phyloP scores from a whole-genome alignment of 2,888 invertebrate species.

The Amblyjoppa fuscipennis region DNA sequence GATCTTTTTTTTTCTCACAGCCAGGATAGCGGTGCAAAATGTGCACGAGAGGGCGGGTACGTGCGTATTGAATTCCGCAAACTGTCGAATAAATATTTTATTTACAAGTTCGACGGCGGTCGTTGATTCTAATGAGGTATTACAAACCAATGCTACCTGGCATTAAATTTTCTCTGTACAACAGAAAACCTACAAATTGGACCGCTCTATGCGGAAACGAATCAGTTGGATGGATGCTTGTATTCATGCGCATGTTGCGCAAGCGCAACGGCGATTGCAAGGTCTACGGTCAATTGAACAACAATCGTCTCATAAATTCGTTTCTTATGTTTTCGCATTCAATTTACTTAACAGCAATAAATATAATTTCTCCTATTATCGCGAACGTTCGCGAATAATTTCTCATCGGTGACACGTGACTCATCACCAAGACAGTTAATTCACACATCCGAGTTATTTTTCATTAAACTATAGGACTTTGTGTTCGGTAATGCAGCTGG shows the following conservation, averaged over 20 bases:
- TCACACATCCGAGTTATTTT: constrained; percentile 15
- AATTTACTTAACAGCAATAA: constrained; percentile 35
- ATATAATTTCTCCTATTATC: constrained; percentile 50
- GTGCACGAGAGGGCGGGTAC: not conserved
- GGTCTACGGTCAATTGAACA: not conserved
- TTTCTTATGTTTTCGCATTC: constrained; percentile 16
- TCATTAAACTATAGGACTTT: constrained; percentile 33
- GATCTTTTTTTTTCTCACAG: not conserved
- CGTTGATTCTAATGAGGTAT: constrained; percentile 19
- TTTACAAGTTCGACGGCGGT: constrained; percentile 51
- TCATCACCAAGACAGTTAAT: not conserved
- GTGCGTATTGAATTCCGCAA: not conserved
- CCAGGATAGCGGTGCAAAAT: not conserved
- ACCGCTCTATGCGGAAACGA: constrained; percentile 10
- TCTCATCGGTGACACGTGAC: constrained; percentile 1
- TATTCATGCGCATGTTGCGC: not conserved
- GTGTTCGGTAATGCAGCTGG: constrained; percentile 26
- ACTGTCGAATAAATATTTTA: constrained; percentile 60
- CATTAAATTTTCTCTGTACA: constrained; percentile 34
- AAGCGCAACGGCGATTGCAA: not conserved
- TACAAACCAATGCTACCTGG: constrained; percentile 35
- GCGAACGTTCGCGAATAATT: constrained; percentile 27
- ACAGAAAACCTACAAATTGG: constrained; percentile 23
- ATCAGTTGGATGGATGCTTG: not conserved
- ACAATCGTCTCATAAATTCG: not conserved